Evolutionary conservation across 1,140 invertebrate species (phyloP).

Genomic region (Neomicropteryx cornuta): DNA sequence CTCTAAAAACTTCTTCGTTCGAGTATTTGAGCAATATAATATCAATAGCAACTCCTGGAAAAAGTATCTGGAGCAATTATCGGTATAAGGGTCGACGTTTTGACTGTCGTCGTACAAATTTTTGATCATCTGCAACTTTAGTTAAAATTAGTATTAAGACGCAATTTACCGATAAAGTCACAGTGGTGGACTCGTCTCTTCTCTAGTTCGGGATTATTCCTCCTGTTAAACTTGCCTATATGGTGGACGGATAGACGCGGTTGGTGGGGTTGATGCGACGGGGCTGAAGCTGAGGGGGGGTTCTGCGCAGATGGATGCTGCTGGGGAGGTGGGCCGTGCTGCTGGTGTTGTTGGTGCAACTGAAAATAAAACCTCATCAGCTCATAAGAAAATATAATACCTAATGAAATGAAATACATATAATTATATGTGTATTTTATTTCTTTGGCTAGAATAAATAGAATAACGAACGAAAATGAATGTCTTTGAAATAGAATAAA

Average conservation of each 20-base stretch:
- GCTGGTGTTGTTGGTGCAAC: constrained; percentile 25
- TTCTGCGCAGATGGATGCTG: constrained; percentile 30
- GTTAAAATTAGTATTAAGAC: constrained; percentile 2
- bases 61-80: too few species aligned
- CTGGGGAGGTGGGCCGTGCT: constrained; percentile 28
- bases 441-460: too few species aligned
- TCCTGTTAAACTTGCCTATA: constrained; percentile 67
- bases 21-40: too few species aligned
- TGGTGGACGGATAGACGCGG: constrained; percentile 19
- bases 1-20: too few species aligned
- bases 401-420: constrained; percentile 4
- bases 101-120: too few species aligned
- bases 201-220: constrained; percentile 93
- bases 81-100: too few species aligned
- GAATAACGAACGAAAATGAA: too few species aligned
- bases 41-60: too few species aligned
- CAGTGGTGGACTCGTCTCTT: constrained; percentile 91
- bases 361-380: constrained; percentile 12
- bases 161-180: constrained; percentile 77
- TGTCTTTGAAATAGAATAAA: too few species aligned
- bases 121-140: too few species aligned
- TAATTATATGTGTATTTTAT: too few species aligned
- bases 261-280: constrained; percentile 30
- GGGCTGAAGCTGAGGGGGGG: constrained; percentile 29
- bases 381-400: constrained; percentile 4